Percentiles rank a stretch among this genome's conserved stretches.
Evolutionary conservation across 2,888 invertebrate species (phyloP).

Genomic region (Cerastis leucographa): DNA sequence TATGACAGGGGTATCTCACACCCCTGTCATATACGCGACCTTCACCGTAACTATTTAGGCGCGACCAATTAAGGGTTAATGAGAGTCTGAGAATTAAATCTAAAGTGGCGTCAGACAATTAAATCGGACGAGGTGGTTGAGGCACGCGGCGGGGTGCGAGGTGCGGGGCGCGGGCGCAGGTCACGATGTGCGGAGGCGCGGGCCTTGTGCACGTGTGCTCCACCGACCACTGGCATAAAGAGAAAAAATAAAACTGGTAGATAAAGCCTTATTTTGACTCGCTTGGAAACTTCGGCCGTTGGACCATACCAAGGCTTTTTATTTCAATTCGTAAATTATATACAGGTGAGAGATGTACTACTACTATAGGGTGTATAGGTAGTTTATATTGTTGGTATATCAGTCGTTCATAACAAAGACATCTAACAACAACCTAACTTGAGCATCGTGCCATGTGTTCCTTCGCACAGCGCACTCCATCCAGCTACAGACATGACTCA

Average conservation of each 20-base stretch:
- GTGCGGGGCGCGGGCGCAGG: slow-evolving; percentile 65
- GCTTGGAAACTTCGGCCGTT: slow-evolving; percentile 47
- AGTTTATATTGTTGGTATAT: background rate
- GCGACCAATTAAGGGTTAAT: background rate
- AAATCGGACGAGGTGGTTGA: slow-evolving; percentile 61
- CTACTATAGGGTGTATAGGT: too few species aligned
- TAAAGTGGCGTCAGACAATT: slow-evolving; percentile 52
- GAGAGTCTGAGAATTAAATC: background rate
- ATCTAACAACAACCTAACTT: background rate
- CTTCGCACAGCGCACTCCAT: background rate
- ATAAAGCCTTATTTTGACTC: slow-evolving; percentile 66
- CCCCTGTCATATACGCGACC: too few species aligned
- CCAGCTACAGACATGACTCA: slow-evolving; percentile 41
- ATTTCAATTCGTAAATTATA: slow-evolving; percentile 29
- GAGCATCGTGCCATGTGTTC: slow-evolving; percentile 7
- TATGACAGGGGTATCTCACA: too few species aligned
- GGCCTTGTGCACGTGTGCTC: slow-evolving; percentile 71
- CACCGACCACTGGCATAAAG: slow-evolving; percentile 56
- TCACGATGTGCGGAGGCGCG: slow-evolving; percentile 72
- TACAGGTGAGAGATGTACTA: background rate
- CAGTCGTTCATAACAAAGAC: slow-evolving; percentile 14
- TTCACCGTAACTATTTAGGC: too few species aligned
- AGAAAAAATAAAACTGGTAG: slow-evolving; percentile 67
- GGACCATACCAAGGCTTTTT: slow-evolving; percentile 48
- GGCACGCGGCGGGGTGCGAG: slow-evolving; percentile 58